Conservation (phyloP, 1,140 invertebrate genomes). For the Anthonomus grandis region DNA sequence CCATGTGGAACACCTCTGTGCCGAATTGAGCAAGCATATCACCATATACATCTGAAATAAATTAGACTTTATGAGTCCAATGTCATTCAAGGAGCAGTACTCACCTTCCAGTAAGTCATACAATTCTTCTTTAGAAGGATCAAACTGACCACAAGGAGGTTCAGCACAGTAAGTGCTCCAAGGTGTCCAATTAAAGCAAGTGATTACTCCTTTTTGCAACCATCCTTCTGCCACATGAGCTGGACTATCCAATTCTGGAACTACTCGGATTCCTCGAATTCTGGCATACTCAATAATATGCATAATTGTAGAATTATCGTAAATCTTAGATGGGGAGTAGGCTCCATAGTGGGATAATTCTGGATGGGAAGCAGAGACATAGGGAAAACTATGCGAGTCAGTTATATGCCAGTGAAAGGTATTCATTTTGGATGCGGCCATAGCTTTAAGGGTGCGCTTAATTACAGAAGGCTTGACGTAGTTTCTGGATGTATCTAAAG, state of each 20-base stretch:
- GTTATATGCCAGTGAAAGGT: slow-evolving; percentile 82
- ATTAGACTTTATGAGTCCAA: too few species aligned
- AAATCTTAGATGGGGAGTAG: slow-evolving; percentile 64
- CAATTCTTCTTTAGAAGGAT: slow-evolving; percentile 71
- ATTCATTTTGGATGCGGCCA: slow-evolving; percentile 76
- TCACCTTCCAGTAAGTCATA: slow-evolving; percentile 66
- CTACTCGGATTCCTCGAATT: slow-evolving; percentile 64
- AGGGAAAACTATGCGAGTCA: slow-evolving; percentile 79
- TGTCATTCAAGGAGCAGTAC: slow-evolving; percentile 49
- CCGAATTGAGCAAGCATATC: slow-evolving; percentile 60
- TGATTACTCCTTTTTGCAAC: slow-evolving; percentile 74
- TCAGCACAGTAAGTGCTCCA: slow-evolving; percentile 74
- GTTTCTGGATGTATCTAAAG: slow-evolving; percentile 74
- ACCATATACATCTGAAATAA: slow-evolving; percentile 51
- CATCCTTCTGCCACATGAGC: slow-evolving; percentile 76
- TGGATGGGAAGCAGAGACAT: slow-evolving; percentile 63
- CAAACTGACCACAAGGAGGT: slow-evolving; percentile 81
- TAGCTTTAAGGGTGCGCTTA: slow-evolving; percentile 70
- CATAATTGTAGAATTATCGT: slow-evolving; percentile 62
- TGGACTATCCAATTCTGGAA: slow-evolving; percentile 74
- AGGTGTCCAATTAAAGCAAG: slow-evolving; percentile 68
- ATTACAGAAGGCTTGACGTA: slow-evolving; percentile 64
- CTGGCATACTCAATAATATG: slow-evolving; percentile 63
- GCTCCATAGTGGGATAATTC: slow-evolving; percentile 69
- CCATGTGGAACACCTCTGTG: slow-evolving; percentile 71